Base-by-base conservation (phyloP, 2,888 invertebrate species). In the Ceramica pisi region DNA sequence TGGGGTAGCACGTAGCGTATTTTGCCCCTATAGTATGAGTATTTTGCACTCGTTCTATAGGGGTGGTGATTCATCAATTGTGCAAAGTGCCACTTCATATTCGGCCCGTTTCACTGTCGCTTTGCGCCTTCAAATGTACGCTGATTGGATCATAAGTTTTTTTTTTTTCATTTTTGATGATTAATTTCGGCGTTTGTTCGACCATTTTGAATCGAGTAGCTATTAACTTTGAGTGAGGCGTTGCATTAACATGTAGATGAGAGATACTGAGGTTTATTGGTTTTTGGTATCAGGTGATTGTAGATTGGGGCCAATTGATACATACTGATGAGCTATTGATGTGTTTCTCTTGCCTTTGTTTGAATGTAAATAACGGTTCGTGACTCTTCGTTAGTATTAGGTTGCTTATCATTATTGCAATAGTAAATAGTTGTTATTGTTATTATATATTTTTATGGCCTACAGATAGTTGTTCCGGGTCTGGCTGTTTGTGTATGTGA, bases 21-120 rank as follows among this genome's bases (percentile, higher is more conserved):
- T 57, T n/a, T n/a, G n/a, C n/a, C n/a, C n/a, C n/a, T 71, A 69
- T 46, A 21, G 51, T 55, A 41, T 10, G 73, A 73, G 72, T 68
- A 78, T 78, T 74, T 80, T 65, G 60, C 50, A 82, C 61, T 78
- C 61, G 55, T 85, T 71, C 70, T 85, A 71, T 64, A 88, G 88
- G 92, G 92, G 91, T 90, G 91, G 92, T 91, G 92, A 93, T 93
- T 93, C 94, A 92, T 94, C 93, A 93, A 92, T 93, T 92, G 93
- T 92, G 92, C 91, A 92, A 93, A 94, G 93, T 93, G 92, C 90
- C 92, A 93, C 93, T 94, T 94, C 93, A 93, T 91, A 94, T 92
- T 92, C 92, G 90, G 90, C 88, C 90, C 89, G 90, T 89, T 91
- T 90, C 90, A 90, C 91, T 88, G 91, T 90, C 91, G 89, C 91